Conservation (phyloP, 2,888 invertebrate species). For the Antheraea assamensis region DNA sequence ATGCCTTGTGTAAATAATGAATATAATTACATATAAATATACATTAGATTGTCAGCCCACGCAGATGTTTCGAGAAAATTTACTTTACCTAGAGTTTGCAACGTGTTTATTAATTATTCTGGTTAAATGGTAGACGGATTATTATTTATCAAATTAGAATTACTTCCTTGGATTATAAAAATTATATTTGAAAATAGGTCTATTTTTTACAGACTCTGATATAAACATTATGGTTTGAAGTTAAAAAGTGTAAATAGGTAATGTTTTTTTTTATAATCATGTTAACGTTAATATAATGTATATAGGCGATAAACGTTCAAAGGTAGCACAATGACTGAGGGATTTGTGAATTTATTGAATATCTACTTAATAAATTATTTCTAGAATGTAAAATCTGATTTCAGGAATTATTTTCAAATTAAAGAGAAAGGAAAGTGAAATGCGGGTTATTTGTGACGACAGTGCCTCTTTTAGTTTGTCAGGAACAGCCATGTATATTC, state of each 20-base stretch:
- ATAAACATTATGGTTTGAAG: background rate
- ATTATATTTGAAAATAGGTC: background rate
- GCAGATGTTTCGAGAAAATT: background rate
- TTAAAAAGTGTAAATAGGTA: background rate
- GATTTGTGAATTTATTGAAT: too few species aligned
- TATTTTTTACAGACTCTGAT: background rate
- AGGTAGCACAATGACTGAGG: too few species aligned
- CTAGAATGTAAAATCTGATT: background rate
- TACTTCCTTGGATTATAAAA: background rate
- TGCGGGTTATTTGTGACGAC: too few species aligned
- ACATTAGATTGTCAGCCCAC: background rate
- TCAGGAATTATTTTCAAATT: too few species aligned
- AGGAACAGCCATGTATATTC: too few species aligned
- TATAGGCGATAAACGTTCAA: too few species aligned
- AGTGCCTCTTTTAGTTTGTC: too few species aligned
- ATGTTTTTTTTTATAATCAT: background rate
- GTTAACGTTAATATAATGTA: background rate
- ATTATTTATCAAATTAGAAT: background rate
- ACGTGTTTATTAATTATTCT: background rate
- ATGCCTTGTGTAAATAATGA: background rate
- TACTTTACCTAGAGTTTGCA: background rate
- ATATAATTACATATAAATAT: background rate
- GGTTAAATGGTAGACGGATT: background rate
- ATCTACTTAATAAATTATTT: background rate
- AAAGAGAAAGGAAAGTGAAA: too few species aligned